Percentiles rank a stretch among this genome's conserved stretches.
These are phyloP conservation scores for Xanthia togata DNA, from an alignment of 2,888 invertebrate genomes.

Conservation along the genomic window DNA sequence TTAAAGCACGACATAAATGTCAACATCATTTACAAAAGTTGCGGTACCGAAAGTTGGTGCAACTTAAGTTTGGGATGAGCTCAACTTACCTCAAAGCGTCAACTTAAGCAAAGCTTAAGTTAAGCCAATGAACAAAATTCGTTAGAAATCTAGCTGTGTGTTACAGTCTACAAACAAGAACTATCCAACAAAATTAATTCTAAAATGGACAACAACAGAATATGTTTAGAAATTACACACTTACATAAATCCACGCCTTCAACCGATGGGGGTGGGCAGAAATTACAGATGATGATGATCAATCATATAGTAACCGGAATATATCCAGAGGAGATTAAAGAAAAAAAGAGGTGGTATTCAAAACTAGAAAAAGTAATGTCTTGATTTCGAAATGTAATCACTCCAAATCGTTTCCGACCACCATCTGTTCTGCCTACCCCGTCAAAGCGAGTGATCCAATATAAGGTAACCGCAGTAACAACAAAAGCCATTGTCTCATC, in stretches of 20 bases:
- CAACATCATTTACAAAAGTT: conserved; percentile 26
- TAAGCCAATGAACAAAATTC: conserved; percentile 9
- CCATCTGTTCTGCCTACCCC: conserved; percentile 15
- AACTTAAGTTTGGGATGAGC: conserved; percentile 39
- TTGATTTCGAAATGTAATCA: conserved; percentile 19
- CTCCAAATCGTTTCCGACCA: conserved; percentile 21
- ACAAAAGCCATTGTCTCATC: conserved; percentile 71
- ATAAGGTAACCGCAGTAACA: conserved; percentile 54
- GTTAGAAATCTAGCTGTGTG: neutral
- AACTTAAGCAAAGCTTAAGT: conserved; percentile 9
- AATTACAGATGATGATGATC: neutral
- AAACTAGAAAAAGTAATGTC: neutral
- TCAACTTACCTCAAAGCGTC: conserved; percentile 28
- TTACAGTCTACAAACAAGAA: neutral
- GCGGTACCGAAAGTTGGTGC: conserved; percentile 16
- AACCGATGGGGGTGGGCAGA: neutral
- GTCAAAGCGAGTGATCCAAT: conserved; percentile 57
- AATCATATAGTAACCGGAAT: neutral
- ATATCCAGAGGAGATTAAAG: no score
- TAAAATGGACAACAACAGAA: neutral
- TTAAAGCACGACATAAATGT: conserved; percentile 2
- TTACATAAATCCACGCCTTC: neutral
- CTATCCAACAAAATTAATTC: neutral
- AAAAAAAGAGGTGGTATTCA: neutral
- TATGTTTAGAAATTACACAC: neutral